Conservation (phyloP, 2,797 vertebrate species). For the Dromococcyx pavoninus region DNA sequence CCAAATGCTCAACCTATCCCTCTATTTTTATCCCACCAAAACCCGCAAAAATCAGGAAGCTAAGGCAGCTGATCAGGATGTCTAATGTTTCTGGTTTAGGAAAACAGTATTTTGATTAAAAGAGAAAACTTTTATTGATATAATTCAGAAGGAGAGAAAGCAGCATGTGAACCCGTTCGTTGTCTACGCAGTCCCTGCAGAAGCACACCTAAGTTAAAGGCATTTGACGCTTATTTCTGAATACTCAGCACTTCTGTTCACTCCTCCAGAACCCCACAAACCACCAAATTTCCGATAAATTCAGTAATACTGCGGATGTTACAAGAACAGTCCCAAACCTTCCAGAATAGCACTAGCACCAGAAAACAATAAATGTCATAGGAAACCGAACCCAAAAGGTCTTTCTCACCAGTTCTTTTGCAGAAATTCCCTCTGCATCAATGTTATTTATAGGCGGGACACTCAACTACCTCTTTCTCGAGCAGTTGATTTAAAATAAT, state of each 20-base stretch:
- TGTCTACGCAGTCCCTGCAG: not conserved
- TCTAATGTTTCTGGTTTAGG: not conserved
- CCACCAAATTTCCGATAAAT: not conserved
- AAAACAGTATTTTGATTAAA: not conserved
- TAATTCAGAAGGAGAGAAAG: not conserved
- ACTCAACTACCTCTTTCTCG: not conserved
- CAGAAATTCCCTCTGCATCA: not conserved
- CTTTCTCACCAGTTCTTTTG: not conserved
- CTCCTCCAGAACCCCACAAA: not conserved
- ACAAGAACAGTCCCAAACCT: not conserved
- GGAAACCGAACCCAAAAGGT: not conserved
- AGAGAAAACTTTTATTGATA: not conserved
- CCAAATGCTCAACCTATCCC: not conserved
- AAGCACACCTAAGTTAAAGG: not conserved
- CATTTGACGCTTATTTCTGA: not conserved
- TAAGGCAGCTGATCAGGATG: not conserved
- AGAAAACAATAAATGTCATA: not conserved
- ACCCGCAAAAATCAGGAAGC: not conserved
- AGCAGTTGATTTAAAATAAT: not conserved
- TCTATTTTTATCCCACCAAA: not conserved
- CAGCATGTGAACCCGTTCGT: fast-evolving
- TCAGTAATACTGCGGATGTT: not conserved
- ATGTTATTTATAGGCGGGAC: not conserved
- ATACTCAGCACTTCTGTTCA: not conserved
- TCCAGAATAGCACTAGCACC: not conserved